Conservation (phyloP, 2,113 vertebrate species). For the Nettapus auritus region DNA sequence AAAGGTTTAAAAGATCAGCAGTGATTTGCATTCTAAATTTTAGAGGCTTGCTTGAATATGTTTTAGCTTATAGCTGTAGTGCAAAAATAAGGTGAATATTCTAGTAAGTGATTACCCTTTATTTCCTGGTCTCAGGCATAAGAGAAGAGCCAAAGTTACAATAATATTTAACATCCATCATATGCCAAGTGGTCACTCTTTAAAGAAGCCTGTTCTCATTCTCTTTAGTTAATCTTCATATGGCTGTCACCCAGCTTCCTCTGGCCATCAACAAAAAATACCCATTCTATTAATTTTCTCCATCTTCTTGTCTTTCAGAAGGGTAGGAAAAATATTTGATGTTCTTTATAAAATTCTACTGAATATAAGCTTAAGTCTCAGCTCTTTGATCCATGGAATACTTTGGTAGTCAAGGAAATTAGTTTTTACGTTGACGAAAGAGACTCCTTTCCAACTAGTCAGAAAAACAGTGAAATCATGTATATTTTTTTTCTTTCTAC, state of each 20-base stretch:
- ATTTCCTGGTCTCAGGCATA: not conserved
- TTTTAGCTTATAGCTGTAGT: not conserved
- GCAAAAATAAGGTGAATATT: not conserved
- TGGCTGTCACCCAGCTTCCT: not conserved
- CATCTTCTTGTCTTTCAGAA: not conserved
- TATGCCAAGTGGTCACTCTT: not conserved
- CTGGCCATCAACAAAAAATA: not conserved
- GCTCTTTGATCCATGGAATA: not conserved
- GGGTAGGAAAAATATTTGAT: not conserved
- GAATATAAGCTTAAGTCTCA: not conserved
- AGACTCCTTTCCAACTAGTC: not conserved
- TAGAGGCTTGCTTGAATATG: not conserved
- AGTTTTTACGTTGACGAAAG: not conserved
- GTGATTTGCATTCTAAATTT: not conserved
- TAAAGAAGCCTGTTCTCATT: not conserved
- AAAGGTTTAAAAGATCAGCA: slow-evolving; percentile 16
- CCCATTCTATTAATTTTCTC: not conserved
- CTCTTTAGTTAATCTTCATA: not conserved
- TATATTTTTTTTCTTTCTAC: not conserved
- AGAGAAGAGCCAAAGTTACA: not conserved
- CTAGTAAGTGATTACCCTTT: not conserved
- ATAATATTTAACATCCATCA: not conserved
- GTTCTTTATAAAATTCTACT: not conserved
- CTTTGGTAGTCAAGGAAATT: not conserved
- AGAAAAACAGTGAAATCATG: not conserved